Base-by-base conservation (phyloP, 2,888 invertebrate genomes). In the Rhabditoides inermis region DNA sequence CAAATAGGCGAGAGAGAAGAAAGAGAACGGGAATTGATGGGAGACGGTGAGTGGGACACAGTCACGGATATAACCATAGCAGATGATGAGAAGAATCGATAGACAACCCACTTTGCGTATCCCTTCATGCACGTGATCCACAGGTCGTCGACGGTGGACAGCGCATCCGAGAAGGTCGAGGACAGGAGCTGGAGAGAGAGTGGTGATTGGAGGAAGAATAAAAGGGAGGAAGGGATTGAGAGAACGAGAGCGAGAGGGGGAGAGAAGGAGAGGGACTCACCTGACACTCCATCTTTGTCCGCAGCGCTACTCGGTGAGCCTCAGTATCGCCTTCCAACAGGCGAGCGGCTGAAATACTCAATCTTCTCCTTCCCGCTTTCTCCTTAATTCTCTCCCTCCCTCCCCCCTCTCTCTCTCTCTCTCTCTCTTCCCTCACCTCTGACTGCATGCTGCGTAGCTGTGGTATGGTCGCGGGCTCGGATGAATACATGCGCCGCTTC, bases 61-160 rank as follows among this genome's bases (percentile, higher is more conserved):
- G 40, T 22, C 12, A 4, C 5, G 23, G 23, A 25, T 12, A 32
- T 12, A 15, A 18, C 18, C 30, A 30, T 7, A 10, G 32, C 5
- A 15, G 10, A n/a, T 40, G 7, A n/a, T 40, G 18, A 40, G 40
- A n/a, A n/a, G 7, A 12, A 40, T n/a, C 10, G 20, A 12, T 40
- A 10, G 1, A 12, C 18, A 45, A 18, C 49, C 1, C 30, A 55
- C 55, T 48, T 47, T 22, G 47, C 25, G n/a, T 45, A 26, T n/a
- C 35, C 45, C 36, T 56, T 56, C 53, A 56, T 56, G 2, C 46
- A 27, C 12, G 45, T 42, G 42, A 56, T 49, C 53, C 56, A 56
- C 4, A 56, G 39, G 7, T 37, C 49, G 20, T 56, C 56, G 15
- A 56, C 26, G 6, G 49, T 23, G 15, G n/a, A 18, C 22, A 56